Conservation (phyloP, 1,140 invertebrate genomes). For the Diorhabda sublineata region DNA sequence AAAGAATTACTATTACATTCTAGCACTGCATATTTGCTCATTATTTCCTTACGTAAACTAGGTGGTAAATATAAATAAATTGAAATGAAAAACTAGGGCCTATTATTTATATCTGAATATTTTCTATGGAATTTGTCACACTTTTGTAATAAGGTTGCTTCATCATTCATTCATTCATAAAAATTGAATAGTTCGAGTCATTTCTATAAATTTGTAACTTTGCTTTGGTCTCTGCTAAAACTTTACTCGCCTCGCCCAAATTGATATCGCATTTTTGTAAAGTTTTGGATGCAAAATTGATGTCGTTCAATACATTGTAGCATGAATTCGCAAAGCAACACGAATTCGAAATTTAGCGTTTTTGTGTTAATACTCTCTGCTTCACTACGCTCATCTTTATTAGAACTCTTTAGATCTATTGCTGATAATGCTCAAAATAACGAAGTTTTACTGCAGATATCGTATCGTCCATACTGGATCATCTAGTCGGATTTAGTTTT, state of each 20-base stretch:
- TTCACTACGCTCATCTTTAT: slow-evolving; percentile 13
- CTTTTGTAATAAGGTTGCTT: slow-evolving; percentile 4
- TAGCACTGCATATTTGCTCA: too few relatives aligned
- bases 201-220: slow-evolving; percentile 24
- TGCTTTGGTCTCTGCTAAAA: slow-evolving; percentile 19
- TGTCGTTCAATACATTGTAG: slow-evolving; percentile 11
- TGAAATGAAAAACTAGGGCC: slow-evolving; percentile 17
- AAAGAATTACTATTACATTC: too few relatives aligned
- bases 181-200: slow-evolving; percentile 20
- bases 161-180: background rate
- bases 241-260: slow-evolving; percentile 17
- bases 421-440: slow-evolving; percentile 19
- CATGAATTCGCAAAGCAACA: slow-evolving; percentile 8
- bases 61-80: slow-evolving; percentile 20
- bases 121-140: slow-evolving; percentile 14
- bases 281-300: slow-evolving; percentile 16
- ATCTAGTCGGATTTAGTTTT: slow-evolving; percentile 17
- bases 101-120: slow-evolving; percentile 22
- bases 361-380: slow-evolving; percentile 15
- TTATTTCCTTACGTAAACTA: too few relatives aligned
- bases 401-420: slow-evolving; percentile 19
- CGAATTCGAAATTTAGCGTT: slow-evolving; percentile 8
- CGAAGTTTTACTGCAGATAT: slow-evolving; percentile 19
- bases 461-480: slow-evolving; percentile 10
- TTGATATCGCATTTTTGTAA: slow-evolving; percentile 15